Evolutionary conservation across 2,797 vertebrate species (phyloP), one percentile per base, ranked within the genome.

Genomic region (Silurus lanzhouensis): DNA sequence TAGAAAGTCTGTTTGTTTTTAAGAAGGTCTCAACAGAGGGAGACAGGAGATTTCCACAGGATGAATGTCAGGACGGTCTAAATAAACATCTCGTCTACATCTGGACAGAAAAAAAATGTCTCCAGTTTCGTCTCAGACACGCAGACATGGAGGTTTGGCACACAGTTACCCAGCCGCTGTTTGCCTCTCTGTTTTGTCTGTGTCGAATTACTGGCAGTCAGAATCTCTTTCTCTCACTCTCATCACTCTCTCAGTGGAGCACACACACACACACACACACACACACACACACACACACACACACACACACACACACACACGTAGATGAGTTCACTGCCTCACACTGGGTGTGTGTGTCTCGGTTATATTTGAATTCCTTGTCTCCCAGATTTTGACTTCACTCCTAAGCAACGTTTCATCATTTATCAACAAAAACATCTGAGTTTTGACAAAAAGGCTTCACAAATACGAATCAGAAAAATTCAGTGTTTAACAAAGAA

Each of bases 121-220:
- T 66, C 61, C 44, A 1, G 19, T 64, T 64, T 48, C 4, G n/a
- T 52, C 61, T 64, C 44, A 79, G 58, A 79, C 74, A 25, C 27
- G 15, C 81, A 79, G 55, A 71, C 67, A 74, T 74, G 70, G 46
- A 81, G 27, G 78, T 66, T 58, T 46, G 31, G 71, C 78, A 48
- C 61, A 70, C 78, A 46, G 61, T 66, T 81, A 66, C 44, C n/a
- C 78, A 27, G 63, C 22, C 61, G 31, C n/a, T 63, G 79, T 85
- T 66, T 63, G 78, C 78, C 66, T 72, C 46, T 60, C 64, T 76
- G 63, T 63, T 76, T 44, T 60, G 68, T 81, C 84, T 83, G 76
- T 44, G 81, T 87, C 60, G 20, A 76, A 77, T 86, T 84, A 85
- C 70, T 55, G 72, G 71, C 71, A 46, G 63, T 74, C 75, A 1